These are phyloP conservation scores for Octodon degus DNA, from an alignment of 2,113 vertebrate genomes.

Conservation along the genomic window DNA sequence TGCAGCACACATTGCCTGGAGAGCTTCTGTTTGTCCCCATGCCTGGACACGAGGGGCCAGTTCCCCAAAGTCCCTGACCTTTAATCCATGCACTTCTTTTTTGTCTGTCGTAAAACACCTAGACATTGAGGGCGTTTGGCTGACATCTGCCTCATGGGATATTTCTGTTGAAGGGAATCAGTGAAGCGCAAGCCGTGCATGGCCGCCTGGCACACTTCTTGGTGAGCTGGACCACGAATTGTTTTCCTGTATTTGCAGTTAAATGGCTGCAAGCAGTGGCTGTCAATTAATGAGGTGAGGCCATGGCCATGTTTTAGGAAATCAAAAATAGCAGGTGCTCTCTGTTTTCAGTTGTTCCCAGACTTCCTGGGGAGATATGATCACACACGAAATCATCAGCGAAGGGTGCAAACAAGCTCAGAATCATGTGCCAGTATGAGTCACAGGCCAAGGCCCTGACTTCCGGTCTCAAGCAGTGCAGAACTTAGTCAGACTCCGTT, in stretches of 20 bases:
- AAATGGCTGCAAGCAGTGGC: constrained; percentile 36
- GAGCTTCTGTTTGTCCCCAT: neutral
- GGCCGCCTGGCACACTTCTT: neutral
- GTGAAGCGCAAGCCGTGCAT: neutral
- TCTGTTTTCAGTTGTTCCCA: constrained; percentile 34
- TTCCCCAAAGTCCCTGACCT: neutral
- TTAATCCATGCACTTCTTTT: neutral
- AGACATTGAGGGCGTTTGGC: neutral
- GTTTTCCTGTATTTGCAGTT: constrained; percentile 48
- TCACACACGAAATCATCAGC: neutral
- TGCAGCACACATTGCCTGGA: no score
- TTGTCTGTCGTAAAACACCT: neutral
- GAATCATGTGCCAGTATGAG: neutral
- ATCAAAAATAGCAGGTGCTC: constrained; percentile 37
- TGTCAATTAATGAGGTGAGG: constrained; percentile 29
- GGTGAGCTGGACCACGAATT: neutral
- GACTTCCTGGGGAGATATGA: neutral
- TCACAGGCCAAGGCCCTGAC: neutral
- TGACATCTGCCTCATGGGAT: neutral
- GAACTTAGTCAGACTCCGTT: neutral
- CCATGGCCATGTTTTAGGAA: constrained; percentile 30
- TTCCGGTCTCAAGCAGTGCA: neutral
- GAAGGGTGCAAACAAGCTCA: neutral
- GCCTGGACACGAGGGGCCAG: neutral
- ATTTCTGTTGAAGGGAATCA: constrained; percentile 45